phyloP scores from a whole-genome alignment of 53 echinoderm and acorn worm species.

The Henricia sp. region DNA sequence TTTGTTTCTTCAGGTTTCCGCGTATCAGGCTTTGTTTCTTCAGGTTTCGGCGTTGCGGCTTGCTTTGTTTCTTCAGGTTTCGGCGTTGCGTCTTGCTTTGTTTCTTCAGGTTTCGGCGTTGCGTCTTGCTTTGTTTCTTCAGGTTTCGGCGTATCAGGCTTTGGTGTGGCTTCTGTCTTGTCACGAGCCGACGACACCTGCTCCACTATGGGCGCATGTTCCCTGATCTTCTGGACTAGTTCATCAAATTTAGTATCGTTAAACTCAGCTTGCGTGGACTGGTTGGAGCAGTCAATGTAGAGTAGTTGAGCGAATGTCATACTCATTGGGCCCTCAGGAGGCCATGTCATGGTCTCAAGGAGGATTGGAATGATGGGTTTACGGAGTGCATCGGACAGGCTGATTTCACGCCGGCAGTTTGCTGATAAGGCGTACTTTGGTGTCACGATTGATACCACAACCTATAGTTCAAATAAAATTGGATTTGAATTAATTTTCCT shows the following conservation, averaged over 20 bases:
- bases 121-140: background rate
- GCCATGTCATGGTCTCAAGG: slow-evolving; percentile 88
- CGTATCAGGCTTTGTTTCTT: no score
- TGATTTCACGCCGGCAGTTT: slow-evolving; percentile 93
- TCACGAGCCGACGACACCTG: no score
- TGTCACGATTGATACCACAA: slow-evolving; percentile 92
- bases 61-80: background rate
- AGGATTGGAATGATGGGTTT: slow-evolving; percentile 91
- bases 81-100: background rate
- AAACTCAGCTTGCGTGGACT: slow-evolving; percentile 71
- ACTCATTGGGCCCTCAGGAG: slow-evolving; percentile 96
- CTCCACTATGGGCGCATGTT: slow-evolving; percentile 71
- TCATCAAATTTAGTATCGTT: slow-evolving; percentile 88
- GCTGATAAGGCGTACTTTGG: slow-evolving; percentile 95
- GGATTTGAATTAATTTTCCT: background rate
- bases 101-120: background rate
- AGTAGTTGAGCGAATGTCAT: slow-evolving; percentile 92
- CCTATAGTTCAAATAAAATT: slow-evolving; percentile 32
- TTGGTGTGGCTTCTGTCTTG: background rate
- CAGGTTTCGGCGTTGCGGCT: background rate
- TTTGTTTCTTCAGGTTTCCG: no score
- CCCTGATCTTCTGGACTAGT: slow-evolving; percentile 74
- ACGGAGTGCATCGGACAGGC: slow-evolving; percentile 91
- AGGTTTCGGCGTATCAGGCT: background rate
- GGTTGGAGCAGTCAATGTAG: slow-evolving; percentile 90